Percentiles rank a stretch among this genome's conserved stretches.
These are phyloP conservation scores for Eospalax fontanierii DNA, from an alignment of 2,797 vertebrate species.

Conservation along the genomic window DNA sequence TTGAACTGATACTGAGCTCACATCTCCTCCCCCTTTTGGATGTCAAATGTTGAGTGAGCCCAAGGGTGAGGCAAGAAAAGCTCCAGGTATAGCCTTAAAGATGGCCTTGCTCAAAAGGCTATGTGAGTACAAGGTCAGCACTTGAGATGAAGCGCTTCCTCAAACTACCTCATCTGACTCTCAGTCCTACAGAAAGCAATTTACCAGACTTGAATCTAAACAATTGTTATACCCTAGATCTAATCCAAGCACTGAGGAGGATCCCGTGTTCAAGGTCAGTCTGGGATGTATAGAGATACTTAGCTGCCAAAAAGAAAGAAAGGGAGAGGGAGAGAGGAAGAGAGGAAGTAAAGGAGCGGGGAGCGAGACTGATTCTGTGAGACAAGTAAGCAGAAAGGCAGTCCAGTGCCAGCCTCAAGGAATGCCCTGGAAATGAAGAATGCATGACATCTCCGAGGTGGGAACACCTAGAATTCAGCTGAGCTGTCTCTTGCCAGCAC, in stretches of 20 bases:
- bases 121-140: no score
- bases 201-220: background rate
- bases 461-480: background rate
- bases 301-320: background rate
- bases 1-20: background rate
- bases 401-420: background rate
- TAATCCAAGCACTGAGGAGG: background rate
- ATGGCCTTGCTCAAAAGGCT: background rate
- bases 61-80: background rate
- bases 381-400: background rate
- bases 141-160: background rate
- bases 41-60: background rate
- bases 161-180: background rate
- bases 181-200: background rate
- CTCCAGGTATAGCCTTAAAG: slow-evolving; percentile 24
- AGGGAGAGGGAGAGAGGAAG: background rate
- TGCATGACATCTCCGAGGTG: background rate
- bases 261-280: background rate
- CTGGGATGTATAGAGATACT: background rate
- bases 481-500: background rate
- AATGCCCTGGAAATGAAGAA: background rate
- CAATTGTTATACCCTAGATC: background rate
- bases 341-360: no score
- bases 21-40: background rate
- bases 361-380: no score